These are phyloP conservation scores for Tragelaphus imberbis DNA, from an alignment of 2,113 vertebrate species.

Conservation along the genomic window DNA sequence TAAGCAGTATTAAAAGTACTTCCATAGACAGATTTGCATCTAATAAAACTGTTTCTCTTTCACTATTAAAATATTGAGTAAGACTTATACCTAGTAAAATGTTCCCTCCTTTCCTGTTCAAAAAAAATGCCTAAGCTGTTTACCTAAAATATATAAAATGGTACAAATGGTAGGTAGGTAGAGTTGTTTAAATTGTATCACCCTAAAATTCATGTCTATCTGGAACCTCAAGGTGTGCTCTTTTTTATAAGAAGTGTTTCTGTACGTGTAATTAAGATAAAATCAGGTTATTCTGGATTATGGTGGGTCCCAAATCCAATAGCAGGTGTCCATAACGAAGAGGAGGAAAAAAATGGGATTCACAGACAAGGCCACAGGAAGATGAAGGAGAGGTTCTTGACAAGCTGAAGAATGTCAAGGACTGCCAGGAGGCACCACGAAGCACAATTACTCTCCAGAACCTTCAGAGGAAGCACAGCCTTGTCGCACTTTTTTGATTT, in stretches of 20 bases:
- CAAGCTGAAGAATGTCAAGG: background rate
- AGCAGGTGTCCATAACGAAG: no score
- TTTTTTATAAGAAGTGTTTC: background rate
- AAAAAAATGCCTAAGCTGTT: background rate
- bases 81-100: background rate
- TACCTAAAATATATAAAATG: background rate
- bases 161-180: background rate
- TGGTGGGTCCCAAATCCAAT: background rate
- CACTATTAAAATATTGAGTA: background rate
- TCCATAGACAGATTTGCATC: background rate
- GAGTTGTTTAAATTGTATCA: background rate
- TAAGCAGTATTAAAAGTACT: background rate
- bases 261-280: background rate
- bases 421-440: background rate
- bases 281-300: background rate
- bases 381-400: background rate
- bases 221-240: background rate
- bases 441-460: no score
- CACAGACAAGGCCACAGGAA: background rate
- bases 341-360: background rate
- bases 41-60: background rate
- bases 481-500: background rate
- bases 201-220: background rate
- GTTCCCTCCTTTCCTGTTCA: background rate
- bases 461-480: rapidly evolving